Evolutionary conservation across 2,797 vertebrate species (phyloP), one percentile per base, ranked within the genome.

Genomic region (Micrastur ruficollis): DNA sequence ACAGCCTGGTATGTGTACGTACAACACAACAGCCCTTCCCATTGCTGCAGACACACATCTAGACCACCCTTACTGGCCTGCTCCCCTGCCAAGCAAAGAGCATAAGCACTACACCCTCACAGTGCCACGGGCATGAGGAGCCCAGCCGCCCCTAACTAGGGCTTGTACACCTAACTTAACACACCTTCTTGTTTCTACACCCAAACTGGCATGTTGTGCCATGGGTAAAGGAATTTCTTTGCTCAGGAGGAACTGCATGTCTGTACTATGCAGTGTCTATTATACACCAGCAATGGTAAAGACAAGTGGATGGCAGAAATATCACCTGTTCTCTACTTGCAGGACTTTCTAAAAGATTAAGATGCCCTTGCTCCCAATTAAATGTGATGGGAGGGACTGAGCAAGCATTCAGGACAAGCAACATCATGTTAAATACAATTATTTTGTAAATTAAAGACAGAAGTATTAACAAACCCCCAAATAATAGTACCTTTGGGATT

Each of bases 391-490:
- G 50, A 94, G 31, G 44, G 55, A n/a, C 67, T 67, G 15, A 38
- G 63, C 53, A 94, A 91, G 31, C 36, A n/a, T 71, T 95, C 84
- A 91, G 78, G 70, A 81, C 55, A 89, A 80, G 47, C 50, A 74
- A 46, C 21, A 38, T 73, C 59, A 71, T 7, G 34, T 59, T 55
- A 85, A 92, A 95, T 80, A 59, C 74, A 79, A 86, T 86, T 92
- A 84, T 72, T 95, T 84, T 12, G 27, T 52, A 90, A 93, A 86
- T 92, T 84, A 81, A 92, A 83, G 84, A 61, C 40, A 80, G 40
- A 87, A 89, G 23, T 70, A 82, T 89, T 95, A 95, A 85, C 32
- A 61, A 93, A 93, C 20, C 8, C 18, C 4, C 63, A 87, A 87
- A 87, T 76, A 92, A 90, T 14, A 59, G 52, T 29, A 76, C 67